Base-by-base conservation (phyloP, 2,888 invertebrate genomes). In the Leptinotarsa peninsularis region DNA sequence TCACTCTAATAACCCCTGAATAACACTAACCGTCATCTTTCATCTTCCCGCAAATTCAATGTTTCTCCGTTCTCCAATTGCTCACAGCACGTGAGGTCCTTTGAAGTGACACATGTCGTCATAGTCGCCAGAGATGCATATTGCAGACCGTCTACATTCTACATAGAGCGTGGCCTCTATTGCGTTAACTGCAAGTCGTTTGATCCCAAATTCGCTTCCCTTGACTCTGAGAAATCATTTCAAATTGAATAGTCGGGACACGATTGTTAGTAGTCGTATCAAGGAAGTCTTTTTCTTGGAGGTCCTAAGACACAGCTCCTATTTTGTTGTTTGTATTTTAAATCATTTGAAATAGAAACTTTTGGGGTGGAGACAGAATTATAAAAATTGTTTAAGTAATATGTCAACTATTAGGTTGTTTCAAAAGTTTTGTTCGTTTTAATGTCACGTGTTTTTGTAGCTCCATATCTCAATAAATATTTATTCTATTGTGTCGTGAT, bases 101-200 rank as follows among this genome's bases (percentile, higher is more conserved):
- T 58, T 58, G 56, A 58, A 58, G 58, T 23, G 58, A 58, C 58
- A 58, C 21, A 58, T 14, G 58, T 14, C 21, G 18, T 10, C 18
- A 58, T 14, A 15, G 52, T 52, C 52, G n/a, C 52, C 52, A 17
- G 15, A 52, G 52, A n/a, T 58, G 21, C 58, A 58, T 23, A 58
- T 18, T 18, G 15, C 14, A 56, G 7, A 18, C 23, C 14, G 58
- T 21, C 21, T 18, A 14, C 21, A 21, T 14, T 15, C 3, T 27
- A 27, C 27, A 27, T 27, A 27, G 5, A 58, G 58, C 58, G 58
- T 58, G 58, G 21, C 58, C 21, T 23, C 56, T 56, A 56, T 18
- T 56, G 23, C 56, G 18, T 56, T 14, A 56, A 21, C 21, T 58
- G 58, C 58, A 58, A 58, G n/a, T 58, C 58, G 58, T 58, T 58